phyloP scores from a whole-genome alignment of 2,113 vertebrate species.

The Ardeotis arabs region DNA sequence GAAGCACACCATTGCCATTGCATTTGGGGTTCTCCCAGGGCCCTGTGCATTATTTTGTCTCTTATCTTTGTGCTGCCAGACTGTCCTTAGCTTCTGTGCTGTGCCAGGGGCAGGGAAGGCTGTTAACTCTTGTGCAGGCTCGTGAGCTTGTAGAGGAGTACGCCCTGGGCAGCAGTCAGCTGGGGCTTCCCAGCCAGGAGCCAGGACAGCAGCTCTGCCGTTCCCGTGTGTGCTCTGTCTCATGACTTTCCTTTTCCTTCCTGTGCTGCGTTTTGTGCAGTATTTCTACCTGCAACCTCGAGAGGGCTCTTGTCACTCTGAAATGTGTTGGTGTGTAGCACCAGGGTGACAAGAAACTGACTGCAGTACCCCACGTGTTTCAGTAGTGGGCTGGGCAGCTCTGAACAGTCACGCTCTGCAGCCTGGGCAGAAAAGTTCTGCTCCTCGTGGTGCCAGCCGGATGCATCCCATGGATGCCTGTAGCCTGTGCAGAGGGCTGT shows the following conservation, averaged over 20 bases:
- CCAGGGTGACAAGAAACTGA: not conserved
- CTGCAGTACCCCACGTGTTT: accelerated
- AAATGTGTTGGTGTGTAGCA: not conserved
- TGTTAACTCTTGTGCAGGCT: not conserved
- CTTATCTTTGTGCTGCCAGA: not conserved
- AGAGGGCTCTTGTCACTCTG: not conserved
- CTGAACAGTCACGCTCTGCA: not conserved
- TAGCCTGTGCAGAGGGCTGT: accelerated
- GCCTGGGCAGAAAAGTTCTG: not conserved
- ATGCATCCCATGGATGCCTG: not conserved
- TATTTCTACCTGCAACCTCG: not conserved
- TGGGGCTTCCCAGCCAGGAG: not conserved
- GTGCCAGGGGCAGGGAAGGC: not conserved
- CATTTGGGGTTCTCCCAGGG: not conserved
- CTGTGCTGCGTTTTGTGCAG: not conserved
- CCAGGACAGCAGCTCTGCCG: not conserved
- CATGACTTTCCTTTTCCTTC: not conserved
- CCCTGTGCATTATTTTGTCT: not conserved
- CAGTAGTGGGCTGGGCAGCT: not conserved
- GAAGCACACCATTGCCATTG: accelerated
- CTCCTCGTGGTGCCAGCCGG: accelerated
- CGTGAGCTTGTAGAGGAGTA: not conserved
- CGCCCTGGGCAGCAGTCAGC: not conserved
- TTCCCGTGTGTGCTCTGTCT: not conserved
- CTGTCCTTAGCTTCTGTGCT: not conserved